Conservation (phyloP, 2,888 invertebrate genomes). For the Mantis religiosa region DNA sequence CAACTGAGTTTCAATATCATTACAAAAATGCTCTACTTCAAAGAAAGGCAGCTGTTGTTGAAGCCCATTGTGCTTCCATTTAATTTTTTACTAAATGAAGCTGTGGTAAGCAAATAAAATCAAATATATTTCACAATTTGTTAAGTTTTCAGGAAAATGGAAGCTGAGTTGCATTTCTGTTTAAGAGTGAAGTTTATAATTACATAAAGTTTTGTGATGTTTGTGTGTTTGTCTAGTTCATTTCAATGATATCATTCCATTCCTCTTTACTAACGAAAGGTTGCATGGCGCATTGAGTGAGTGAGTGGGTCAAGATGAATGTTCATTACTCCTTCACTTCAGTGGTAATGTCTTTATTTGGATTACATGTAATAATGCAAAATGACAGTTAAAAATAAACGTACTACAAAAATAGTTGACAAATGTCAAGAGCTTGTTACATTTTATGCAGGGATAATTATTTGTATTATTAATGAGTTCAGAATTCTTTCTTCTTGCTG, state of each 20-base stretch:
- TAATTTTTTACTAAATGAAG: background rate
- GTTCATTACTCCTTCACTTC: background rate
- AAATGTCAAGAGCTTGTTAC: background rate
- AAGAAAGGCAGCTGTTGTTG: background rate
- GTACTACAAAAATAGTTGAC: background rate
- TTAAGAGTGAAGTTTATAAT: background rate
- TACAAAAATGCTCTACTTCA: background rate
- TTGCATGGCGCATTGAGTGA: background rate
- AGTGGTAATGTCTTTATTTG: background rate
- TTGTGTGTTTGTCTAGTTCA: background rate
- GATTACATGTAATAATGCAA: background rate
- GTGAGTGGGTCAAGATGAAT: background rate
- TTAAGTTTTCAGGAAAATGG: background rate
- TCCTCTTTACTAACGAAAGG: background rate
- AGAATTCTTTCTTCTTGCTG: background rate
- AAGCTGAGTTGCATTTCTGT: background rate
- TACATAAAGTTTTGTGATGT: background rate
- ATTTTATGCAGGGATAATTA: background rate
- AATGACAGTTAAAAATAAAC: background rate
- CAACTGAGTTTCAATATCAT: background rate
- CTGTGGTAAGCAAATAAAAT: too few species aligned
- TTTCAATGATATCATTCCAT: background rate
- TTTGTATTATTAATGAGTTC: background rate
- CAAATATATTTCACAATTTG: background rate
- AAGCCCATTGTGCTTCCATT: background rate